Base-by-base conservation (phyloP, 2,888 invertebrate species). In the Drosophila longiperda region DNA sequence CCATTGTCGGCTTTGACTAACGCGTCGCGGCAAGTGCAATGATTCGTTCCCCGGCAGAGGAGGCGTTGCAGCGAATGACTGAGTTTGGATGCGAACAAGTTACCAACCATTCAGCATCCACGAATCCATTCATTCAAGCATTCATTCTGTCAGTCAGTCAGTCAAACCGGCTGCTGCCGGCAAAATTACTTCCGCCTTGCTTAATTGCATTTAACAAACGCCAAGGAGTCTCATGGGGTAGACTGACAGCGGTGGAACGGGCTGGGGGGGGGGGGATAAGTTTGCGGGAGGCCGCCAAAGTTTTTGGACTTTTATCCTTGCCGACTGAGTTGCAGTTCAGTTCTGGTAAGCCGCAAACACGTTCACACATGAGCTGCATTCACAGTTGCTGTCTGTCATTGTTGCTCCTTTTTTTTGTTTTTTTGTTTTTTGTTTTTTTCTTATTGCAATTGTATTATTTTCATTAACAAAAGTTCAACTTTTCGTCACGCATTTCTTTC, bases 151-250 rank as follows among this genome's bases (percentile, higher is more conserved):
- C 71, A 73, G 78, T 73, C 69, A 70, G 71, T 34, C 68, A 69
- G 77, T 73, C 79, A 81, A 74, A 60, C 65, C 66, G 80, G 64
- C 83, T 78, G 67, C 71, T 72, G 71, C 67, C 73, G 73, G 78
- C 69, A 66, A 75, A 82, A 87, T 87, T 83, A 82, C 85, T 86
- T 86, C 85, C 87, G 86, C 80, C 66, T 71, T 70, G 85, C 78
- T 87, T 87, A 86, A 86, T 86, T 83, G 85, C 87, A 86, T 86
- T 87, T 82, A 85, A 75, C 87, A 85, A 80, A 75, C 82, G 82
- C 63, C 66, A 40, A 15, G 54, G 49, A 68, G 65, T 33, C 55
- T 34, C 65, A 66, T 23, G 48, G 70, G 83, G 80, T 48, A 75
- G 80, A 72, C 69, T 66, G 65, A 67, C 71, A 59, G 63, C 68